Conservation (phyloP, 2,797 vertebrate species). For the Liparis tanakae region DNA sequence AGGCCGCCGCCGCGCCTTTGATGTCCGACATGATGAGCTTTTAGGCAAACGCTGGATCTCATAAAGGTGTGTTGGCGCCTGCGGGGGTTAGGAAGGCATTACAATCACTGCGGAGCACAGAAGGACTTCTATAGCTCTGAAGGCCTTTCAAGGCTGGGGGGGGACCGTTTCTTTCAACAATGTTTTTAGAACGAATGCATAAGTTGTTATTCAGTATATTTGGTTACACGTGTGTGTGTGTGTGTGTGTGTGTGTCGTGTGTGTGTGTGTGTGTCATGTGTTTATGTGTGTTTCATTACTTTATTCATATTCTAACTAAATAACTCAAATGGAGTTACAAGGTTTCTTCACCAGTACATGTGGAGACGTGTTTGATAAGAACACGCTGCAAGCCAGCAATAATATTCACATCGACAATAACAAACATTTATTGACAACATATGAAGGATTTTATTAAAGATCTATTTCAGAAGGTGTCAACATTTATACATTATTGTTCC, state of each 20-base stretch:
- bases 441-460: too few relatives aligned
- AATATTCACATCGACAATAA: background rate
- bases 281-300: too few relatives aligned
- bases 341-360: background rate
- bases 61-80: conserved; percentile 70
- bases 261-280: too few relatives aligned
- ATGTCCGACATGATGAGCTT: conserved; percentile 81
- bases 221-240: too few relatives aligned
- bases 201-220: too few relatives aligned
- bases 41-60: conserved; percentile 72
- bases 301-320: background rate
- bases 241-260: too few relatives aligned
- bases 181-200: too few relatives aligned
- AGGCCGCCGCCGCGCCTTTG: conserved; percentile 68
- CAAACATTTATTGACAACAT: too few relatives aligned
- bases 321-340: background rate
- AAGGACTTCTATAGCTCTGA: conserved; percentile 39
- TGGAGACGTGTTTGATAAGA: background rate
- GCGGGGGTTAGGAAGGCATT: conserved; percentile 62
- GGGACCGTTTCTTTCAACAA: too few relatives aligned
- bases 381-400: background rate
- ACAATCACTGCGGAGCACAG: conserved; percentile 62
- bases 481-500: too few relatives aligned
- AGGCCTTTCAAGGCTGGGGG: conserved; percentile 5
- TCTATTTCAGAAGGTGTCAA: too few relatives aligned